Evolutionary conservation across 2,888 invertebrate genomes (phyloP).

Genomic region (Sabellastarte sp.): DNA sequence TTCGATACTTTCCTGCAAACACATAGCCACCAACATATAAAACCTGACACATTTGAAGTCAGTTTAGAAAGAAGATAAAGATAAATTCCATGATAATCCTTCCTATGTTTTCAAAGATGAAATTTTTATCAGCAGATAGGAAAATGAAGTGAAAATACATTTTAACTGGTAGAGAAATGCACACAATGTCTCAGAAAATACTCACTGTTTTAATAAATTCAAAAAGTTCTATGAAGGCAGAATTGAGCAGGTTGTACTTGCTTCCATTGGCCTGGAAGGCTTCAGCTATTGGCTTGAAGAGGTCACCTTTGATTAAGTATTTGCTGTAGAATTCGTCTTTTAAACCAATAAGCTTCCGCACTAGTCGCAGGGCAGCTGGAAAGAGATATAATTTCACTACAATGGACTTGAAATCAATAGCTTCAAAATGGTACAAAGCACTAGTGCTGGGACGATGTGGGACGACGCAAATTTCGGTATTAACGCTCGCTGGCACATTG

Average conservation of each 20-base stretch:
- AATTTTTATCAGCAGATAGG: too few species aligned
- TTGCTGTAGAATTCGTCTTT: conserved; percentile 99
- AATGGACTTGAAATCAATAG: too few species aligned
- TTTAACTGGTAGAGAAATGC: too few species aligned
- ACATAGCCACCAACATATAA: too few species aligned
- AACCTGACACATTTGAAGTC: too few species aligned
- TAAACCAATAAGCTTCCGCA: conserved; percentile 93
- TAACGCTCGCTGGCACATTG: too few species aligned
- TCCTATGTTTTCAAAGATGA: too few species aligned
- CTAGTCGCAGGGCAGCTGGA: conserved; percentile 85
- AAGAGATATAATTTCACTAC: too few species aligned
- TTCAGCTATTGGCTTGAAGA: conserved; percentile 94
- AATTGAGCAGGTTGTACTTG: conserved; percentile 97
- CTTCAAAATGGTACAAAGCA: too few species aligned
- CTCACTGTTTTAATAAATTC: conserved; percentile 89
- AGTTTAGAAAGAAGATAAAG: background rate
- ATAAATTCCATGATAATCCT: background rate
- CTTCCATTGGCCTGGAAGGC: conserved; percentile 95
- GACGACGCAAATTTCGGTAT: too few species aligned
- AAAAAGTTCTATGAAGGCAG: conserved; percentile 98
- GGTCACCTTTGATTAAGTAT: conserved; percentile 89
- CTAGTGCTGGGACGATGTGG: too few species aligned
- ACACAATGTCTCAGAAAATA: conserved; percentile 22
- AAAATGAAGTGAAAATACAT: too few species aligned
- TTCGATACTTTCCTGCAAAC: conserved; percentile 62